Base-by-base conservation (phyloP, 2,113 vertebrate species). In the Capreolus pygargus region DNA sequence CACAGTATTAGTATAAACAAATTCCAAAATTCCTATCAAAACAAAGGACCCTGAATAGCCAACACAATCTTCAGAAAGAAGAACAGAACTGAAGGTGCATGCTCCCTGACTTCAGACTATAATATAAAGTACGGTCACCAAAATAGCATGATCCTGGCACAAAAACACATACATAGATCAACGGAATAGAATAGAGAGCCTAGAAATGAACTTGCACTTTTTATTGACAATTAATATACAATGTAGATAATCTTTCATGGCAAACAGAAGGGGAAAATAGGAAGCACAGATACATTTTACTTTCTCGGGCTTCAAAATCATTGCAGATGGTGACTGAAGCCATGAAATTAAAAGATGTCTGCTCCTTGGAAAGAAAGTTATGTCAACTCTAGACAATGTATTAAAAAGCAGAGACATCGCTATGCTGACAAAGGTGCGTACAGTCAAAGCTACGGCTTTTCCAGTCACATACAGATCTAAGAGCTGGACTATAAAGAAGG, bases 381-480 rank as follows among this genome's bases (percentile, higher is more conserved):
- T 76, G 23, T 43, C 36, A 43, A 43, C 21, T 43, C 70, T 8
- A 76, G 23, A 76, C 36, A 43, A 12, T 43, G 23, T 76, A 70
- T 76, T 43, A 76, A 76, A 43, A 76, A 43, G 70, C 36, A 76
- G 23, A 76, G 70, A 76, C 36, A 43, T 76, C 6, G 23, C 6
- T 43, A 3, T 76, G 23, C 70, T 76, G 36, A 76, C 70, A 76
- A 76, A 76, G 21, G 3, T 76, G 70, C 3, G 3, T 43, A 43
- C 23, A 39, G 13, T 76, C 36, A 76, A 76, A 76, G 36, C 36
- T 43, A 43, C 14, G 39, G 70, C 23, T 76, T 43, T 74, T 76
- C 70, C 25, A 76, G 36, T 43, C n/a, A 39, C 6, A 0, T 76
- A 14, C 0, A 0, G 21, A 43, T 76, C 1, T 43, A 12, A 76